Conservation (phyloP, 2,113 vertebrate species). For the Hiodon tergisus region DNA sequence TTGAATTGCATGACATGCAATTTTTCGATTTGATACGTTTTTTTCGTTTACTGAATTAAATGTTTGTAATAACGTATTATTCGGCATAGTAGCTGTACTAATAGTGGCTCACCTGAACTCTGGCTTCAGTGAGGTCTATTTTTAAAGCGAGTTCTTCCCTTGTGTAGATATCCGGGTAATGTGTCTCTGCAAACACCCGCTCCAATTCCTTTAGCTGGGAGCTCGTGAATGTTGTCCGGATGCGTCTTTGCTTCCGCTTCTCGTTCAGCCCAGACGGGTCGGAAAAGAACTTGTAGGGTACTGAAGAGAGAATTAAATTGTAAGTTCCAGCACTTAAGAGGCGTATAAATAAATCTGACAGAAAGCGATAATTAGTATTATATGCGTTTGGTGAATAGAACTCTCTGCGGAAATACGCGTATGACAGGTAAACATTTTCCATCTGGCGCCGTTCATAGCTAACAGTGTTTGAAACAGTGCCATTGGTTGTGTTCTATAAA, state of each 20-base stretch:
- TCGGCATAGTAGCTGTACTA: neutral
- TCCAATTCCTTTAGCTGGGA: slow-evolving; percentile 93
- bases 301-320: slow-evolving; percentile 41
- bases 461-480: too few species aligned
- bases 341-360: neutral
- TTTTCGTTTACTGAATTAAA: neutral
- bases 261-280: slow-evolving; percentile 87
- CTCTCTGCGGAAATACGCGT: too few species aligned
- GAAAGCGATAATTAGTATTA: neutral
- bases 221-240: slow-evolving; percentile 91
- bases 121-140: slow-evolving; percentile 90
- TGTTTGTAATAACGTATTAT: neutral
- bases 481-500: too few species aligned
- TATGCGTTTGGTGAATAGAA: too few species aligned
- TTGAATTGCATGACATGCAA: neutral
- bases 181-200: slow-evolving; percentile 87
- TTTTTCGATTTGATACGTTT: neutral
- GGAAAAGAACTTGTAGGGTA: slow-evolving; percentile 85
- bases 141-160: slow-evolving; percentile 90
- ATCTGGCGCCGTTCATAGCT: too few species aligned
- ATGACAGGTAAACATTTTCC: too few species aligned
- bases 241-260: slow-evolving; percentile 90
- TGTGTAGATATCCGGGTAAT: slow-evolving; percentile 89
- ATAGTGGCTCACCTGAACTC: slow-evolving; percentile 76
- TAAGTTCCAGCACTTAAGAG: neutral